Conservation (phyloP, 2,888 invertebrate species). For the Anorthoa munda region DNA sequence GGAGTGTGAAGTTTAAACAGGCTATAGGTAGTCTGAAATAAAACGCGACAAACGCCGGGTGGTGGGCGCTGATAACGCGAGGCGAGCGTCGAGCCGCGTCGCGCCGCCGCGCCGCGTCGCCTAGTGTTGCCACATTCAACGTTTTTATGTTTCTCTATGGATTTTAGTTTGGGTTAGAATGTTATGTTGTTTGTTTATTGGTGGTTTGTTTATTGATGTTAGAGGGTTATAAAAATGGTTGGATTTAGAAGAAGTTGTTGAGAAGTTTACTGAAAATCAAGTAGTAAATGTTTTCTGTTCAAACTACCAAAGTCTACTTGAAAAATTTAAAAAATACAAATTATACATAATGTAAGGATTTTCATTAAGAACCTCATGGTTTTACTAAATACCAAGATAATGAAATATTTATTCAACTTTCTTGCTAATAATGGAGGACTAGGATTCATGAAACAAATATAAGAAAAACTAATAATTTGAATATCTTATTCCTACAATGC, state of each 20-base stretch:
- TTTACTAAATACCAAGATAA: no score
- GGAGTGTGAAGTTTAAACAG: slow-evolving; percentile 72
- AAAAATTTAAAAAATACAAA: no score
- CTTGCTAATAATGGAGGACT: no score
- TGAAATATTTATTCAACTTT: no score
- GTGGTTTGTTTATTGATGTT: slow-evolving; percentile 45
- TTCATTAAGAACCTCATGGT: no score
- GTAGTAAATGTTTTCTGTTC: no score
- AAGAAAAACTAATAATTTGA: background rate
- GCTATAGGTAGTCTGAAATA: slow-evolving; percentile 74
- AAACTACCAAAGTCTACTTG: no score
- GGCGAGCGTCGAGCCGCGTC: slow-evolving; percentile 61
- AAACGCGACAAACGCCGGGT: slow-evolving; percentile 77
- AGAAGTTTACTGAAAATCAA: background rate
- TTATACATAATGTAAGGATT: no score
- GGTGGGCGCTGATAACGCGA: slow-evolving; percentile 74
- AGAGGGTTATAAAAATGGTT: slow-evolving; percentile 33
- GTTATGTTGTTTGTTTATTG: slow-evolving; percentile 53
- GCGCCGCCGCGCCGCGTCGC: slow-evolving; percentile 58
- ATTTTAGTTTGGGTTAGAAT: slow-evolving; percentile 62
- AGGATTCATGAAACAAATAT: background rate
- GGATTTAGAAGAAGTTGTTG: slow-evolving; percentile 3
- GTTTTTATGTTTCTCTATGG: slow-evolving; percentile 62
- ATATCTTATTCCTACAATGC: no score
- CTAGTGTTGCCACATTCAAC: slow-evolving; percentile 56